Evolutionary conservation across 1,140 invertebrate species (phyloP).

Genomic region (Ridgeia piscesae): DNA sequence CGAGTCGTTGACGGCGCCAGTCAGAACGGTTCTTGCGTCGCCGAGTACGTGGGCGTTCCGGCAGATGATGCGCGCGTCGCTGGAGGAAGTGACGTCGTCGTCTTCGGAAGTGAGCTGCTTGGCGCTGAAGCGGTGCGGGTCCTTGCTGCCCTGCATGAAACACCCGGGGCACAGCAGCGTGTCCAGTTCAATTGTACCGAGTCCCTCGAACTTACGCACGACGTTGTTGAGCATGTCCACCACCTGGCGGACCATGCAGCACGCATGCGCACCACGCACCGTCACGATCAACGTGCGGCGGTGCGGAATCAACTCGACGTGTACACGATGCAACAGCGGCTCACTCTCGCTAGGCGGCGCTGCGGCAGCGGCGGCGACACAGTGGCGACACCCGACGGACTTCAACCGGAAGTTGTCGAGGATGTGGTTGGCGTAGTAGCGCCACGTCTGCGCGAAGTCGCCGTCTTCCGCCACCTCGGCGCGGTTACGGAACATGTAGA

Average conservation of each 20-base stretch:
- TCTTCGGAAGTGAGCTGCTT: constrained; percentile 8
- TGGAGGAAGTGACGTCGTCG: neutral
- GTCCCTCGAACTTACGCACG: constrained; percentile 23
- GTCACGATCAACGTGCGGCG: constrained; percentile 20
- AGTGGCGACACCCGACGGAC: constrained; percentile 19
- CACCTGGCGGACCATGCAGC: constrained; percentile 28
- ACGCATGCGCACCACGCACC: constrained; percentile 26
- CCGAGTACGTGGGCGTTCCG: constrained; percentile 19
- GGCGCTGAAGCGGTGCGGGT: constrained; percentile 16
- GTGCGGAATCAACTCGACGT: constrained; percentile 28
- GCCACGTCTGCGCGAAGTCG: neutral
- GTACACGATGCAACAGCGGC: constrained; percentile 18
- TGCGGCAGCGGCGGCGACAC: neutral
- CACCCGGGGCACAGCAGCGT: constrained; percentile 24
- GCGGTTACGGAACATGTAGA: constrained; percentile 18
- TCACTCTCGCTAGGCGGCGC: neutral
- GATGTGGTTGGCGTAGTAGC: constrained; percentile 21
- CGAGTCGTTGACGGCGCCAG: constrained; percentile 13
- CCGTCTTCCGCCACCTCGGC: neutral
- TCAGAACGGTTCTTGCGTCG: neutral
- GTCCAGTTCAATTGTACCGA: constrained; percentile 21
- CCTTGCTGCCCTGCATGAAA: constrained; percentile 1
- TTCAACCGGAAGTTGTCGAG: constrained; percentile 10
- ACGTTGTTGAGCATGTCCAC: constrained; percentile 14
- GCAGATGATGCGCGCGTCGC: constrained; percentile 5